Percentiles rank a stretch among this genome's conserved stretches.
phyloP scores from a whole-genome alignment of 2,797 vertebrate genomes.

The Ctenosaura bakeri region DNA sequence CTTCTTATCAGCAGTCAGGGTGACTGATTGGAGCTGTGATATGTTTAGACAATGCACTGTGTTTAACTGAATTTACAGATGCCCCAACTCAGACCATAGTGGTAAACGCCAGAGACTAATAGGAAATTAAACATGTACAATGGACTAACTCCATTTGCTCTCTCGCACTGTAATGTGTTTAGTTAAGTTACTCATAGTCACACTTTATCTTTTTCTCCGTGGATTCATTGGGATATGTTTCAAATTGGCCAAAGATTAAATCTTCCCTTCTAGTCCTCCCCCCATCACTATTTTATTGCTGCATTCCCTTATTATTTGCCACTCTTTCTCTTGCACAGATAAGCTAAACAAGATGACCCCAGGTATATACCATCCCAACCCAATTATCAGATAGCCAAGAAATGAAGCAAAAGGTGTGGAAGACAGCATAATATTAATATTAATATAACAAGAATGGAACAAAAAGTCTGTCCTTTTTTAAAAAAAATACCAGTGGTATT shows the following conservation, averaged over 20 bases:
- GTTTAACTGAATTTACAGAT: constrained; percentile 92
- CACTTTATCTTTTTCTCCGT: constrained; percentile 84
- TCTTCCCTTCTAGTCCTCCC: constrained; percentile 80
- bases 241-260: constrained; percentile 86
- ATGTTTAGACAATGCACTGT: constrained; percentile 90
- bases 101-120: constrained; percentile 87
- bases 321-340: constrained; percentile 75
- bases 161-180: constrained; percentile 81
- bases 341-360: constrained; percentile 81
- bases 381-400: constrained; percentile 80
- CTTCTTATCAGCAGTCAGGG: constrained; percentile 88
- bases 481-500: constrained; percentile 76
- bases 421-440: constrained; percentile 78
- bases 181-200: constrained; percentile 85
- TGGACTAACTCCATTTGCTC: constrained; percentile 85
- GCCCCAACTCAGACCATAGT: constrained; percentile 81
- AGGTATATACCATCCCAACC: constrained; percentile 72
- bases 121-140: constrained; percentile 91
- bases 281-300: constrained; percentile 76
- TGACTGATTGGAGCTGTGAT: constrained; percentile 92
- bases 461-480: constrained; percentile 79
- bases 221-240: constrained; percentile 84
- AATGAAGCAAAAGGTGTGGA: constrained; percentile 70
- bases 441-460: constrained; percentile 79
- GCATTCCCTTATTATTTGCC: constrained; percentile 77